Conservation (phyloP, 2,888 invertebrate genomes). For the Amphipoea oculea region DNA sequence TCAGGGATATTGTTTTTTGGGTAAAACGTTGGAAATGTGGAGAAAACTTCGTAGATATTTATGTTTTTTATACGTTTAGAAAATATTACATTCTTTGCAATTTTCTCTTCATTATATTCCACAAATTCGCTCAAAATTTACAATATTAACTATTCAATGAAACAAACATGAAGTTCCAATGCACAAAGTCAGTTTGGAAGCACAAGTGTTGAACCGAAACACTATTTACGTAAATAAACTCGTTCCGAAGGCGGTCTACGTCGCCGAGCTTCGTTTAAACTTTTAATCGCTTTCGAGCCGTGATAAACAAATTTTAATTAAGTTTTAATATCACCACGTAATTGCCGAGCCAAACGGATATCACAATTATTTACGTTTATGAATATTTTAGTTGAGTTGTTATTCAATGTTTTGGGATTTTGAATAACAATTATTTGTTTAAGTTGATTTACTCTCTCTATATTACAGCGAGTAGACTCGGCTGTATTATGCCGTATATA, state of each 20-base stretch:
- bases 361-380: conserved; percentile 85
- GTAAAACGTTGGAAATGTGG: not conserved
- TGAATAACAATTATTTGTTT: conserved; percentile 54
- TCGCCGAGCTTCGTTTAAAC: conserved; percentile 88
- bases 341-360: conserved; percentile 87
- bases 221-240: conserved; percentile 88
- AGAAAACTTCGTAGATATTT: not conserved
- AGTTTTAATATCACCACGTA: conserved; percentile 90
- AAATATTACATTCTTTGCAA: not conserved
- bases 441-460: conserved; percentile 19
- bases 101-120: not conserved
- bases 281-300: conserved; percentile 90
- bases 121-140: conserved; percentile 11
- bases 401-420: conserved; percentile 52
- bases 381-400: conserved; percentile 74
- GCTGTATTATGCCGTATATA: not conserved
- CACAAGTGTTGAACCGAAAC: conserved; percentile 76
- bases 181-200: conserved; percentile 64
- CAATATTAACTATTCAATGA: conserved; percentile 41
- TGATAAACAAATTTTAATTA: conserved; percentile 91
- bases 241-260: conserved; percentile 85
- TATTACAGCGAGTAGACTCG: conserved; percentile 1
- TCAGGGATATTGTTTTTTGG: conserved; percentile 46
- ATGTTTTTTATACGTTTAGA: not conserved
- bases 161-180: conserved; percentile 55